A percentile compares a stretch with the other conserved stretches of the same genome.
Evolutionary conservation across 1,140 invertebrate genomes (phyloP).

Genomic region (Zaprionus lachaisei): DNA sequence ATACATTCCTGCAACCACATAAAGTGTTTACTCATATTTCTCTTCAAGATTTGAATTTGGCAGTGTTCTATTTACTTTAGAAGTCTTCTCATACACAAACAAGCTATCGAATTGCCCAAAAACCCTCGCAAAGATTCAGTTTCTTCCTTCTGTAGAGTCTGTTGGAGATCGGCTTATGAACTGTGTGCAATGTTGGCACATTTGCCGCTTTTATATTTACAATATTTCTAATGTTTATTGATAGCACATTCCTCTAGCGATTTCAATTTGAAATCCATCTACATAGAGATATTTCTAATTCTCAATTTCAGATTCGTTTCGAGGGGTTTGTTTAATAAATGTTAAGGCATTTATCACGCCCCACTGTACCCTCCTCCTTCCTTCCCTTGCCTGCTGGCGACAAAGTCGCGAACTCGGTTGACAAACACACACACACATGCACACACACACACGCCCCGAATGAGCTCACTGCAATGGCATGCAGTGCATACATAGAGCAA

Average conservation of each 20-base stretch:
- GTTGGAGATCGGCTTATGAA: background rate
- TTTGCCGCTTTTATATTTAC: slow-evolving; percentile 18
- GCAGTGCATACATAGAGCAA: slow-evolving; percentile 59
- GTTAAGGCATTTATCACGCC: slow-evolving; percentile 59
- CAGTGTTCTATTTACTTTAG: background rate
- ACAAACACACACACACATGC: slow-evolving; percentile 59
- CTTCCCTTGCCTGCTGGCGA: slow-evolving; percentile 32
- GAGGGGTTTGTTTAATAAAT: slow-evolving; percentile 62
- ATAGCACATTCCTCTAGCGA: slow-evolving; percentile 33
- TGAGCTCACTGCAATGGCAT: slow-evolving; percentile 80
- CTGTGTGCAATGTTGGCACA: background rate
- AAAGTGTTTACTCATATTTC: background rate
- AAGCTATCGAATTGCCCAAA: background rate
- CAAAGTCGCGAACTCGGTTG: slow-evolving; percentile 69
- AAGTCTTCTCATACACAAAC: background rate
- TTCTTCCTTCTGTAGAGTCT: background rate
- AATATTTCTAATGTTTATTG: slow-evolving; percentile 55
- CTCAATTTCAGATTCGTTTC: slow-evolving; percentile 60
- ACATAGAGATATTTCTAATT: slow-evolving; percentile 48
- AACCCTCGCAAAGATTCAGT: background rate
- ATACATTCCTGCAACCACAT: no score
- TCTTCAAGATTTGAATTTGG: background rate
- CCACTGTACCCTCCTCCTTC: background rate
- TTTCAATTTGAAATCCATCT: slow-evolving; percentile 61
- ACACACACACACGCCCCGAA: slow-evolving; percentile 49